Conservation (phyloP, 2,113 vertebrate genomes). For the Athene noctua region DNA sequence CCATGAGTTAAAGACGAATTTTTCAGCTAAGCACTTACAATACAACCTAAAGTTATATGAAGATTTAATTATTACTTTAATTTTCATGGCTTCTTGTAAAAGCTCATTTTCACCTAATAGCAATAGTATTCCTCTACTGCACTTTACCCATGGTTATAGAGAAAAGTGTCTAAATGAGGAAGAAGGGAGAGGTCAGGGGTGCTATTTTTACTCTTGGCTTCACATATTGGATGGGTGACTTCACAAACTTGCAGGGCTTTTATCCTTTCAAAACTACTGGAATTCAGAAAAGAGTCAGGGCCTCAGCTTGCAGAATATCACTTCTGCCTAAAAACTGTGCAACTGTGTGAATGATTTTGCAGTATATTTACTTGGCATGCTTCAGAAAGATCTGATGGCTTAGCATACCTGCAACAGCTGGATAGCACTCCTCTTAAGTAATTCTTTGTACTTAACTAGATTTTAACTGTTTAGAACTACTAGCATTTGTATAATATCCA, state of each 20-base stretch:
- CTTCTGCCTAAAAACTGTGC: not conserved
- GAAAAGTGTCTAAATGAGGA: constrained; percentile 23
- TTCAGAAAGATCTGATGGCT: not conserved
- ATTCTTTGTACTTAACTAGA: not conserved
- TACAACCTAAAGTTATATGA: constrained; percentile 76
- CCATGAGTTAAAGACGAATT: constrained; percentile 77
- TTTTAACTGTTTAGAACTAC: not conserved
- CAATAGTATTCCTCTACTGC: constrained; percentile 41
- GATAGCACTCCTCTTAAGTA: not conserved
- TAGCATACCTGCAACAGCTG: not conserved
- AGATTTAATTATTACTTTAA: constrained; percentile 81
- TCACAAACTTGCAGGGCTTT: not conserved
- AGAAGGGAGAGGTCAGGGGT: constrained; percentile 19
- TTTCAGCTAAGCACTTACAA: constrained; percentile 79
- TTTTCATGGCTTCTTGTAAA: constrained; percentile 72
- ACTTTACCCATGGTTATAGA: constrained; percentile 39
- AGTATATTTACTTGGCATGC: not conserved
- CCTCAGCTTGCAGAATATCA: not conserved
- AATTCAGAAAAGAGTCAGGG: not conserved
- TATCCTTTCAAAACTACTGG: not conserved
- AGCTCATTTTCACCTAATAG: constrained; percentile 73
- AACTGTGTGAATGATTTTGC: not conserved
- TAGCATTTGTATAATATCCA: not conserved
- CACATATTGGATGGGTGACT: not conserved
- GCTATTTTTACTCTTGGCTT: not conserved